Base-by-base conservation (phyloP, 1,140 invertebrate genomes). In the Trichoplusia ni region DNA sequence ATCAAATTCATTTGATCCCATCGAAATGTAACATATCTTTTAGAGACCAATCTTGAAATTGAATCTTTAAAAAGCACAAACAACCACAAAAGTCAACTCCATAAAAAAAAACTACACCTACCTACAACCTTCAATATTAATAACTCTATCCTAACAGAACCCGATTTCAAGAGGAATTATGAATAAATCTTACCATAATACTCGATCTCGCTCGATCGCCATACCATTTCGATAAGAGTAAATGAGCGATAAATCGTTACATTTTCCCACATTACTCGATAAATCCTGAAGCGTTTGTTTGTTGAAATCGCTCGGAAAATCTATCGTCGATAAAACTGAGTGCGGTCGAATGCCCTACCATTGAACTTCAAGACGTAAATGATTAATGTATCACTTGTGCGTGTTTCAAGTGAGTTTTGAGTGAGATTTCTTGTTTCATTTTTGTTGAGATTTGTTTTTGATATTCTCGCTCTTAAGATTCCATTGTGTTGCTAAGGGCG, bases 261-360 rank as follows among this genome's bases (percentile, higher is more conserved):
- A 40, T 13, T 42, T 56, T 53, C 27, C 40, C 67, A 69, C 67
- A 69, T 69, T 61, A 60, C 29, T 53, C 67, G 40, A 60, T 60
- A 60, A 53, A 60, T 64, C 38, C 33, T 40, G 11, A 35, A 13
- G 38, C 58, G 58, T 64, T 69, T 64, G 67, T 69, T 69, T 61
- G 49, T 25, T 16, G 61, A 64, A 61, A 64, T 69, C 67, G 54
- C 29, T 53, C 56, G 67, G 67, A 69, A 69, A 69, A 69, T 69
- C 67, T 69, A 64, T 69, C 58, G 47, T 18, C 40, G 67, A 69
- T 69, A 69, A 69, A 69, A 69, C 49, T 42, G 67, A 69, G 67
- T 64, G 67, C 67, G 67, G 62, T 69, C 33, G 49, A 14, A 42
- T 13, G 7, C 38, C 25, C 9, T 42, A 33, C 49, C 18, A 64